Base-by-base conservation (phyloP, 2,113 vertebrate species). In the Podarcis cretensis region DNA sequence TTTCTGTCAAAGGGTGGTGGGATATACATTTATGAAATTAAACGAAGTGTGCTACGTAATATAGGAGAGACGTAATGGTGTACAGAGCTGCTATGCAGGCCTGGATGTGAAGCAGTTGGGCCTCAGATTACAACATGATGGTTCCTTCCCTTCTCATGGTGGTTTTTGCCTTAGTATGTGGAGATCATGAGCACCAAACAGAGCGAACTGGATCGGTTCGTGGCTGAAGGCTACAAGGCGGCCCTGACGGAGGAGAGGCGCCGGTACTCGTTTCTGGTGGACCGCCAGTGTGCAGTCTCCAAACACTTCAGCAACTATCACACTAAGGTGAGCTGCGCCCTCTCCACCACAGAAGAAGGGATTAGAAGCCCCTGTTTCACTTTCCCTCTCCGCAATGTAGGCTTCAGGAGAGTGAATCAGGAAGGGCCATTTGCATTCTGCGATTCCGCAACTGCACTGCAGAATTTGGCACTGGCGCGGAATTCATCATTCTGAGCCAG, bases 141-240 rank as follows among this genome's bases (percentile, higher is more conserved):
- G 3, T 13, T 13, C 21, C 35, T 37, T 37, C 59, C 37, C 3
- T 16, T 32, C 20, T 78, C 48, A 27, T 63, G 12, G 78, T 40
- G 18, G 13, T 23, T 43, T 27, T 21, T 77, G 25, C 59, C 32
- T 59, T 89, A 98, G 98, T 98, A 97, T 91, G 98, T 98, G 91
- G 98, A 98, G 94, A 57, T 98, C 91, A 98, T 98, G 97, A 98
- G 98, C 91, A 96, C 97, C 40, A 97, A 97, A 25, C 98, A 98
- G 92, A 96, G 96, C 0, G 98, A 98, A 85, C 90, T 98, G 95
- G 98, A 98, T 86, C 89, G 93, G 7, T 94, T 98, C 89, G 98
- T 98, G 77, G 97, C 98, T 0, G 93, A 97, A 35, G 98, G 98
- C 81, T 98, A 98, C 94, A 97, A 95, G 90, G 97, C 97, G 0